These are phyloP conservation scores for Ladona fulva DNA, from an alignment of 1,140 invertebrate genomes.

Conservation along the genomic window DNA sequence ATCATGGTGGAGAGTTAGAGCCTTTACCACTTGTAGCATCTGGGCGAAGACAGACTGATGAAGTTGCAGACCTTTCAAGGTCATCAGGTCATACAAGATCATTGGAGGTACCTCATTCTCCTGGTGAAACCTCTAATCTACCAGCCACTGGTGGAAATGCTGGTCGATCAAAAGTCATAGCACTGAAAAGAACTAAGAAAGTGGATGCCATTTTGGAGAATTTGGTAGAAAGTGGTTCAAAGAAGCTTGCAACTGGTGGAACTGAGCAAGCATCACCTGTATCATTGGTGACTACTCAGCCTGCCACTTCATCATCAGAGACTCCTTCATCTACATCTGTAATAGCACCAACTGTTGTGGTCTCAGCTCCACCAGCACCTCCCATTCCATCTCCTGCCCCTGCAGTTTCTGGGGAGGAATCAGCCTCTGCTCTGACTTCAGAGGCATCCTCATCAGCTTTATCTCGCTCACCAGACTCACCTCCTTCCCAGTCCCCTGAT, in stretches of 20 bases:
- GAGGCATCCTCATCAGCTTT: neutral
- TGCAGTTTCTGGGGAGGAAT: neutral
- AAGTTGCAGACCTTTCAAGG: neutral
- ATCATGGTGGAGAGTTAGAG: neutral
- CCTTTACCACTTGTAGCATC: neutral
- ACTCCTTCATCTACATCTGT: neutral
- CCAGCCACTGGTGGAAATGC: neutral
- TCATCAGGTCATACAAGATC: neutral
- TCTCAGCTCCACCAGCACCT: neutral
- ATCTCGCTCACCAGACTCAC: neutral
- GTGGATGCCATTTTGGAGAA: conserved; percentile 22
- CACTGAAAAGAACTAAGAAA: conserved; percentile 20
- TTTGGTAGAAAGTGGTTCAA: conserved; percentile 21
- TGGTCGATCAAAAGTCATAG: conserved; percentile 12
- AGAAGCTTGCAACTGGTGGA: conserved; percentile 15
- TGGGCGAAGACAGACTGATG: neutral
- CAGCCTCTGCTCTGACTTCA: neutral
- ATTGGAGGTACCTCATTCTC: neutral
- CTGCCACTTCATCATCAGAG: neutral
- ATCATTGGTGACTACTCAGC: neutral
- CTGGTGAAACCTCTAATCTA: neutral
- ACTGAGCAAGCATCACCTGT: neutral
- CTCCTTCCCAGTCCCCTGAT: neutral
- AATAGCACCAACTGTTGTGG: neutral
- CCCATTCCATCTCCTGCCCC: neutral